These are phyloP conservation scores for Hemibates koningsi DNA, from an alignment of 2,113 vertebrate species.

Conservation along the genomic window DNA sequence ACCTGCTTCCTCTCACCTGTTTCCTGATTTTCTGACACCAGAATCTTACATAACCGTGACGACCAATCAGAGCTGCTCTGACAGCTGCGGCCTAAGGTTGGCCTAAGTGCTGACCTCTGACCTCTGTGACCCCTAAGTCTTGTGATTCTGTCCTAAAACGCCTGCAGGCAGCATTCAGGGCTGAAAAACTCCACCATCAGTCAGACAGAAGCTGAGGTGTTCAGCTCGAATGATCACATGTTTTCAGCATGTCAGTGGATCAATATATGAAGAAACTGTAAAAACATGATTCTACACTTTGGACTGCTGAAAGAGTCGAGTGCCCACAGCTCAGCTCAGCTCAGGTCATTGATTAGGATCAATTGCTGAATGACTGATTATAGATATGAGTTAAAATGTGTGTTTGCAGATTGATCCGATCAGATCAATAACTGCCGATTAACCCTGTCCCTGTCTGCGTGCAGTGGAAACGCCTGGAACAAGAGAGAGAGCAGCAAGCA, in stretches of 20 bases:
- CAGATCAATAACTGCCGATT: background rate
- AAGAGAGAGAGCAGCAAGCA: slow-evolving; percentile 14
- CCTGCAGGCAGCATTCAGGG: background rate
- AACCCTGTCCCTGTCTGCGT: background rate
- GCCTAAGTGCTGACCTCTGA: background rate
- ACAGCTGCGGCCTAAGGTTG: background rate
- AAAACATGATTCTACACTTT: background rate
- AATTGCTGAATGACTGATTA: background rate
- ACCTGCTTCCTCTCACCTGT: background rate
- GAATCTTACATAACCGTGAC: background rate
- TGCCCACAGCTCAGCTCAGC: background rate
- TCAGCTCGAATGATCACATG: background rate
- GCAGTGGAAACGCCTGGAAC: slow-evolving; percentile 46
- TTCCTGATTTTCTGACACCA: background rate
- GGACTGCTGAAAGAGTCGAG: background rate
- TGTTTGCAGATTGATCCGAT: background rate
- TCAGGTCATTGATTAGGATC: background rate
- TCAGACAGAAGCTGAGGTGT: background rate
- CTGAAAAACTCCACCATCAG: fast-evolving
- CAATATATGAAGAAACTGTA: background rate
- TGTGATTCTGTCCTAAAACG: background rate
- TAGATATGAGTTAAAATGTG: background rate
- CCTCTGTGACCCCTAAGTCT: background rate
- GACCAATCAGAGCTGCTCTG: background rate
- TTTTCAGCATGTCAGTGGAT: background rate